A percentile compares a stretch with the other conserved stretches of the same genome.
Conservation (phyloP, 2,888 invertebrate genomes). For the Tinea trinotella region DNA sequence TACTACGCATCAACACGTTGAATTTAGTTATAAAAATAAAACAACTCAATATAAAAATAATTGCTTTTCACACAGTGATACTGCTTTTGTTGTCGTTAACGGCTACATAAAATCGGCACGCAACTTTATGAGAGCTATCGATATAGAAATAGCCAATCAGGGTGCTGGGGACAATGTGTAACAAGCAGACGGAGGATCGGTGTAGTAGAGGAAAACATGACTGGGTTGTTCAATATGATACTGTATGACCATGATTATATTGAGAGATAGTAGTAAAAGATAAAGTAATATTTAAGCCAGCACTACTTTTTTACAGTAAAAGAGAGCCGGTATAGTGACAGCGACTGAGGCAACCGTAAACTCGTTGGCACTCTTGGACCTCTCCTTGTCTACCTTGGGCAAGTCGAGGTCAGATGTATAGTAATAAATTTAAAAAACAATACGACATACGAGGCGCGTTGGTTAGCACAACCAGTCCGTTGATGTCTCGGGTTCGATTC, state of each 20-base stretch:
- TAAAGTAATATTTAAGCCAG: not conserved
- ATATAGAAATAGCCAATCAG: conserved; percentile 36
- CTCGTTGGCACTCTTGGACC: no score
- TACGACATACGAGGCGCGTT: no score
- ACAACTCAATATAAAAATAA: conserved; percentile 35
- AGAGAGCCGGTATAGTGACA: no score
- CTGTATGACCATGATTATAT: not conserved
- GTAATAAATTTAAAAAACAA: no score
- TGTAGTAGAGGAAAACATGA: conserved; percentile 46
- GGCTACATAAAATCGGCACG: conserved; percentile 39
- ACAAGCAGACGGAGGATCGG: conserved; percentile 40
- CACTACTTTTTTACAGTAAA: no score
- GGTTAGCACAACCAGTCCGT: no score
- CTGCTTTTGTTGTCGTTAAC: conserved; percentile 30
- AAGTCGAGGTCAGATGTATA: no score
- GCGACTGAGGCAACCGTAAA: no score
- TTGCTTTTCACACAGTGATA: conserved; percentile 34
- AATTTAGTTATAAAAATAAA: conserved; percentile 20
- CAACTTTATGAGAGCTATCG: conserved; percentile 40
- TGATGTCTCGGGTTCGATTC: no score
- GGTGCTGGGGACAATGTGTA: conserved; percentile 24
- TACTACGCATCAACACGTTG: not conserved
- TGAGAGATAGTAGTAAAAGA: not conserved
- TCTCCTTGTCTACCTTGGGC: no score
- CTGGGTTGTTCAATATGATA: conserved; percentile 26